Conservation (phyloP, 1,140 invertebrate species). For the Hormaphis cornu region DNA sequence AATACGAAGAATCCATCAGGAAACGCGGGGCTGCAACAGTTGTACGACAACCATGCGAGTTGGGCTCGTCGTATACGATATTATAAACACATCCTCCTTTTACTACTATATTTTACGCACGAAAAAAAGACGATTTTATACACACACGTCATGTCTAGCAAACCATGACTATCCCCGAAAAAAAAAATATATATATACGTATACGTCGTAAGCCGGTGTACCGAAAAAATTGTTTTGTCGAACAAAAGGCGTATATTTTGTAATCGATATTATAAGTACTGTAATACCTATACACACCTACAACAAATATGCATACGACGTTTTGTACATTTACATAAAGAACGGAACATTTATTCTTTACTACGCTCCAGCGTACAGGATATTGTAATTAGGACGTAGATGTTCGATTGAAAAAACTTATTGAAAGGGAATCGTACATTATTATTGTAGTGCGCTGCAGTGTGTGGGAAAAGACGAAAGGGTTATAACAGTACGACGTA, state of each 20-base stretch:
- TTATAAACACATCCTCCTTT: slow-evolving; percentile 22
- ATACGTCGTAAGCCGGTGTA: not conserved
- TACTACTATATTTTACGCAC: too few species aligned
- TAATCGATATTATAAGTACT: too few species aligned
- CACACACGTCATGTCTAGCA: slow-evolving; percentile 30
- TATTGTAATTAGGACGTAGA: slow-evolving; percentile 25
- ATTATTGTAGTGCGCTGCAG: too few species aligned
- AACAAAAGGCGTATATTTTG: slow-evolving; percentile 15
- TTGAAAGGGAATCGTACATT: slow-evolving; percentile 4
- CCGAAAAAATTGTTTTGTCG: not conserved
- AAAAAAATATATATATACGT: too few species aligned
- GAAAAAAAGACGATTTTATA: slow-evolving; percentile 19
- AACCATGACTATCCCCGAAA: slow-evolving; percentile 25
- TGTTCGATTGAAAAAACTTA: slow-evolving; percentile 25
- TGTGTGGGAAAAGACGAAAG: slow-evolving; percentile 10
- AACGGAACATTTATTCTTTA: not conserved
- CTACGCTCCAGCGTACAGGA: not conserved
- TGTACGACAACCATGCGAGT: slow-evolving; percentile 25
- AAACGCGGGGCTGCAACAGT: slow-evolving; percentile 13
- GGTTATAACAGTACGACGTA: not conserved
- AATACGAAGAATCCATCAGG: slow-evolving; percentile 9
- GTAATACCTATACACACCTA: too few species aligned
- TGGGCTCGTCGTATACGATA: too few species aligned
- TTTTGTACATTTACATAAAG: slow-evolving; percentile 4
- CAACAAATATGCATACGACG: too few species aligned